Base-by-base conservation (phyloP, 2,113 vertebrate genomes). In the Pionites leucogaster region DNA sequence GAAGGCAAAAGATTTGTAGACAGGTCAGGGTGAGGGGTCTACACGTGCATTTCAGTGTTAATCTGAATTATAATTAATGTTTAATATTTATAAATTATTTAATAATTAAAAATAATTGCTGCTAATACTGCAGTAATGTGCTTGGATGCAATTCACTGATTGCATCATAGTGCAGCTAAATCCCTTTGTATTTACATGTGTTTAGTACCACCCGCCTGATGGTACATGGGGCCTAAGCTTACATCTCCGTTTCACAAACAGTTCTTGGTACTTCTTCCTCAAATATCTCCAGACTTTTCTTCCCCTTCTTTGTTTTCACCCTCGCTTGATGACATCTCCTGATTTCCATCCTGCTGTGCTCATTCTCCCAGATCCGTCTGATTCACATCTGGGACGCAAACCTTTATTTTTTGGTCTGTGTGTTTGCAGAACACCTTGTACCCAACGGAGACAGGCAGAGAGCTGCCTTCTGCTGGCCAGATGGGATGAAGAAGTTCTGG, bases 381-480 rank as follows among this genome's bases (percentile, higher is more conserved):
- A 79, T 50, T 72, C 62, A 44, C 13, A 8, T 33, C 23, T 71
- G 35, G 35, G 46, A 74, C 11, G 63, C 50, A 68, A 37, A 27
- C 14, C 12, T 83, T 57, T 57, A 4, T 67, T 83, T 70, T 88
- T 81, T 50, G 82, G n/a, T 23, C 42, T 71, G 62, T 29, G 5
- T 37, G 6, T 29, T 17, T 78, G 46, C 17, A 16, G 33, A 86
- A 60, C 10, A 8, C 8, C 1, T 77, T 3, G 2, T 0, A 11
- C 4, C 8, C 15, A 24, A 10, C 8, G 14, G 20, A 75, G n/a
- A 49, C 4, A 18, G 13, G 29, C 2, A 29, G 18, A 55, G 35
- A 72, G 19, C 5, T 1, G 0, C 3, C 22, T 63, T 57, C 67
- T 47, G 55, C 70, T 64, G 64, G 39, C 24, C 1, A 1, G 4